Evolutionary conservation across 2,113 vertebrate genomes (phyloP).

Genomic region (Ptychochromis oligacanthus): DNA sequence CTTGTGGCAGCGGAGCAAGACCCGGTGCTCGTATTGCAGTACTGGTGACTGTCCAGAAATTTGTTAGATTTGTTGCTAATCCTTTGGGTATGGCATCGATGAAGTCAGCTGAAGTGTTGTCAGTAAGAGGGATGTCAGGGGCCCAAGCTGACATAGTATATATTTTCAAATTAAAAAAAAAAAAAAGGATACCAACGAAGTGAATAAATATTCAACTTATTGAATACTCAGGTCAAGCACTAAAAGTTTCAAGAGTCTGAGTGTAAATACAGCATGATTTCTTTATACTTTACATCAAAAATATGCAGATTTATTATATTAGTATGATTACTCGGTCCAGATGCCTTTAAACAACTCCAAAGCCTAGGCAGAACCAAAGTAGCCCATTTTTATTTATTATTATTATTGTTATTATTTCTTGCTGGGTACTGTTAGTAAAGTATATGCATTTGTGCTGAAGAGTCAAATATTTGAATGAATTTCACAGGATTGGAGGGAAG

Average conservation of each 20-base stretch:
- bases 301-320: not conserved
- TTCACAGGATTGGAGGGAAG: slow-evolving; percentile 36
- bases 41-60: not conserved
- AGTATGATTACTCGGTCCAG: not conserved
- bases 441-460: slow-evolving; percentile 52
- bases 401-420: slow-evolving; percentile 33
- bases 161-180: not conserved
- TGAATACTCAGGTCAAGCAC: not conserved
- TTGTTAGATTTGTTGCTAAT: not conserved
- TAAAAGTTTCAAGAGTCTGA: not conserved
- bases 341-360: not conserved
- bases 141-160: not conserved
- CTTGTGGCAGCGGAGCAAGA: not conserved
- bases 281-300: not conserved
- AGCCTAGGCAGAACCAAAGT: not conserved
- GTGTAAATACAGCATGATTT: not conserved
- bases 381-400: not conserved
- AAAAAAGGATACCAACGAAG: not conserved
- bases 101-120: not conserved
- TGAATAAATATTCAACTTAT: not conserved
- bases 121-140: no score
- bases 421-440: slow-evolving; percentile 33
- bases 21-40: not conserved
- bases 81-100: not conserved
- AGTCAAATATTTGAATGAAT: slow-evolving; percentile 36